Base-by-base conservation (phyloP, 2,888 invertebrate genomes). In the Rotaria magnacalcarata region DNA sequence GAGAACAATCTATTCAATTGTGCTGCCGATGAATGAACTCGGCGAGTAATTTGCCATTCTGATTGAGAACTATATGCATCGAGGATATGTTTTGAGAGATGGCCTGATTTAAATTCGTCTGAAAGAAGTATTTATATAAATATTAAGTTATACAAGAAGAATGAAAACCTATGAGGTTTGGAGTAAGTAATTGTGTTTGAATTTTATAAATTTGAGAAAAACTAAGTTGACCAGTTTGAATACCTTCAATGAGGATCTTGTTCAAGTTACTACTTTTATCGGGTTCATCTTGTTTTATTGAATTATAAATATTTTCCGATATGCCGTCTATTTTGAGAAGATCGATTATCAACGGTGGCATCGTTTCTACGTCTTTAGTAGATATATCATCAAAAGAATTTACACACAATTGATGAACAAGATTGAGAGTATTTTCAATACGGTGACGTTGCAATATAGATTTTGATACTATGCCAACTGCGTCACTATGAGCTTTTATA, bases 51-150 rank as follows among this genome's bases (percentile, higher is more conserved):
- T 75, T 75, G 21, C 24, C 43, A 24, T 75, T 10, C 34, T 21
- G 75, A 75, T 24, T 47, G 75, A 75, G 43, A 43, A 43, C 43
- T 75, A 11, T 75, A 75, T 43, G 75, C 75, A 75, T 75, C 43
- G 10, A 75, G 24, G 24, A 75, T 47, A 41, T 24, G 75, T 75
- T 75, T 7, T 7, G 75, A 75, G 21, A 75, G 67, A 34, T 67
- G 67, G 16, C 67, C 67, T 27, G 34, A 27, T 27, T 34, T 27
- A 5, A 67, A 67, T 67, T 27, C 34, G 7, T 67, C 67, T 67
- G 34, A 27, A 67, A 67, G n/a, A 19, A 0, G n/a, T 60, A 60
- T 47, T 47, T 14, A 52, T 16, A 14, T 52, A 14, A 52, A 52
- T 16, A 10, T 16, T 27, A 34, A 16, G 16, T 0, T 67, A 7